phyloP scores from a whole-genome alignment of 2,888 invertebrate genomes.

The Panopea generosa region DNA sequence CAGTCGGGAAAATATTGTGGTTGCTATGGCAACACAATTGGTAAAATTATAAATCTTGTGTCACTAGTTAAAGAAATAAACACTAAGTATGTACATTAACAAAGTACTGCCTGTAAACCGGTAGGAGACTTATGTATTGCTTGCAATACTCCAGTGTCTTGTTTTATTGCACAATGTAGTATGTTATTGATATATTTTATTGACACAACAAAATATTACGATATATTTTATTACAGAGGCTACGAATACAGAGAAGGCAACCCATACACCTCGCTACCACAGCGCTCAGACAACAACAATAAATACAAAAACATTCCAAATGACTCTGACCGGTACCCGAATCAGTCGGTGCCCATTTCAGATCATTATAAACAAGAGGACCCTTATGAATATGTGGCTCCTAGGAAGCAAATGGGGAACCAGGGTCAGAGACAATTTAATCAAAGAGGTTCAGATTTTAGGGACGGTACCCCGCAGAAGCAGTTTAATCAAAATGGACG shows the following conservation, averaged over 20 bases:
- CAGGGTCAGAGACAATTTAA: slow-evolving; percentile 16
- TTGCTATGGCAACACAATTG: too few relatives aligned
- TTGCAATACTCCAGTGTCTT: too few relatives aligned
- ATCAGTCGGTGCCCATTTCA: slow-evolving; percentile 26
- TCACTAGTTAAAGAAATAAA: too few relatives aligned
- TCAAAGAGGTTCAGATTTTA: slow-evolving; percentile 38
- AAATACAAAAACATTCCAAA: slow-evolving; percentile 55
- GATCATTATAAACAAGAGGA: slow-evolving; percentile 63
- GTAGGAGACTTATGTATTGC: too few relatives aligned
- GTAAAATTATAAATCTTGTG: too few relatives aligned
- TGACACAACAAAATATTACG: too few relatives aligned
- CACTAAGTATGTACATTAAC: too few relatives aligned
- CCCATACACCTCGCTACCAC: slow-evolving; percentile 53
- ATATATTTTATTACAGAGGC: slow-evolving; percentile 63
- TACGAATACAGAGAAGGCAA: slow-evolving; percentile 65
- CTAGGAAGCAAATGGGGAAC: slow-evolving; percentile 42
- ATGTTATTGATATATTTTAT: too few relatives aligned
- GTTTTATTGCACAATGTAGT: too few relatives aligned
- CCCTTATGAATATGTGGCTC: slow-evolving; percentile 77
- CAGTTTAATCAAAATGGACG: slow-evolving; percentile 57
- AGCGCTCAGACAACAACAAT: slow-evolving; percentile 31
- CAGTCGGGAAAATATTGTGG: too few relatives aligned
- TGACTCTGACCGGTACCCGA: slow-evolving; percentile 36
- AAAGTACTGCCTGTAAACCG: too few relatives aligned
- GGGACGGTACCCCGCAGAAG: slow-evolving; percentile 26